A percentile compares a stretch with the other conserved stretches of the same genome.
These are phyloP conservation scores for Lamellibrachia columna DNA, from an alignment of 2,888 invertebrate genomes.

Conservation along the genomic window DNA sequence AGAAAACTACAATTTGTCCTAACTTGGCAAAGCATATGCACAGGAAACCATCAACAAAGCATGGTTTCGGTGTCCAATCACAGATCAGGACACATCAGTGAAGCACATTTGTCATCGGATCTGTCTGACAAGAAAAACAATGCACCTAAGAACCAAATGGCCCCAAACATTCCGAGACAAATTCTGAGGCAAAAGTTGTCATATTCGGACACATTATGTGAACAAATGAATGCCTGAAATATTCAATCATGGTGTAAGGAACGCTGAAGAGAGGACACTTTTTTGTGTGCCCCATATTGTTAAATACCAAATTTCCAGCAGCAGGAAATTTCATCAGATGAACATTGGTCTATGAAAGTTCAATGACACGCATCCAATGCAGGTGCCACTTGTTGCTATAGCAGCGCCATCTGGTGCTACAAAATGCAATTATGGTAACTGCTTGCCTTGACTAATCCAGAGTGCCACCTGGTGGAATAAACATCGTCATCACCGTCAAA, in stretches of 20 bases:
- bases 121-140: neutral
- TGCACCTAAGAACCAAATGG: no score
- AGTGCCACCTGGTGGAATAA: neutral
- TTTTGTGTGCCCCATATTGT: no score
- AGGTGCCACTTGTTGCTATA: neutral
- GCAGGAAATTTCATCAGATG: no score
- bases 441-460: neutral
- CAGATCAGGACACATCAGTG: neutral
- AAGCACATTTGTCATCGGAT: neutral
- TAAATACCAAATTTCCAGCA: no score
- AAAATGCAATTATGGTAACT: neutral
- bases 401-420: neutral
- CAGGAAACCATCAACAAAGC: neutral
- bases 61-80: neutral
- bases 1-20: neutral
- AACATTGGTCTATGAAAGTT: no score
- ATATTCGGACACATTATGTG: no score
- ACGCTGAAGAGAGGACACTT: no score
- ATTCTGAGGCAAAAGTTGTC: no score
- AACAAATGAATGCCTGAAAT: no score
- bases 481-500: neutral
- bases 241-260: no score
- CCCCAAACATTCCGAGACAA: no score
- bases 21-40: neutral
- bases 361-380: neutral